Percentiles rank a stretch among this genome's conserved stretches.
Evolutionary conservation across 1,140 invertebrate species (phyloP).

Genomic region (Ostrea denselamellosa): DNA sequence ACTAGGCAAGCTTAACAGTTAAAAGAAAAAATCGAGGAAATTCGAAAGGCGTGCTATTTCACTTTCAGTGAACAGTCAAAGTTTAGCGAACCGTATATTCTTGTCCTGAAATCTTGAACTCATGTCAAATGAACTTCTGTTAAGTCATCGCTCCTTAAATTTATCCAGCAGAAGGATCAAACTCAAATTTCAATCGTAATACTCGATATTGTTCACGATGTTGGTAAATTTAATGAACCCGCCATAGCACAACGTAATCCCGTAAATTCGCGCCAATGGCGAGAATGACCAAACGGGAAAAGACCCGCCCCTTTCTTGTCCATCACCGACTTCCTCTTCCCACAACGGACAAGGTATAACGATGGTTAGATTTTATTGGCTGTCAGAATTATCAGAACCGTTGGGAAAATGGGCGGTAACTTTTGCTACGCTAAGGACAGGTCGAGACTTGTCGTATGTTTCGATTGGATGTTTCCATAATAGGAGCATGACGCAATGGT

Average conservation of each 20-base stretch:
- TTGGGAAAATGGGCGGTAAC: slow-evolving; percentile 30
- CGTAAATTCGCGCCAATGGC: background rate
- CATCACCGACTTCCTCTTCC: slow-evolving; percentile 13
- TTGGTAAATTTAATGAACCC: background rate
- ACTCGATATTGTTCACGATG: background rate
- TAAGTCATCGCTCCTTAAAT: background rate
- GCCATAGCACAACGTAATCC: background rate
- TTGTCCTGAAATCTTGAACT: background rate
- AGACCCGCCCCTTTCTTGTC: slow-evolving; percentile 19
- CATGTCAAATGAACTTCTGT: background rate
- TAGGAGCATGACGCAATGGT: slow-evolving; percentile 49
- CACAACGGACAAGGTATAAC: background rate
- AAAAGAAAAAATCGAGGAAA: background rate
- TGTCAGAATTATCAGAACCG: background rate
- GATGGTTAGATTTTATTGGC: background rate
- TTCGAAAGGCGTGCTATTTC: background rate
- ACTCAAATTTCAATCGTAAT: background rate
- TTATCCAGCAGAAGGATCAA: background rate
- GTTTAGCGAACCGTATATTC: background rate
- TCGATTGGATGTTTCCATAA: slow-evolving; percentile 50
- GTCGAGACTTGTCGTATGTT: slow-evolving; percentile 42
- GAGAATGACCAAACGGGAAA: background rate
- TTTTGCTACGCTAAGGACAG: background rate
- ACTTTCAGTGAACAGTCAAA: background rate
- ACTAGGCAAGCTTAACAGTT: background rate